Base-by-base conservation (phyloP, 2,888 invertebrate species). In the Crioceris asparagi region DNA sequence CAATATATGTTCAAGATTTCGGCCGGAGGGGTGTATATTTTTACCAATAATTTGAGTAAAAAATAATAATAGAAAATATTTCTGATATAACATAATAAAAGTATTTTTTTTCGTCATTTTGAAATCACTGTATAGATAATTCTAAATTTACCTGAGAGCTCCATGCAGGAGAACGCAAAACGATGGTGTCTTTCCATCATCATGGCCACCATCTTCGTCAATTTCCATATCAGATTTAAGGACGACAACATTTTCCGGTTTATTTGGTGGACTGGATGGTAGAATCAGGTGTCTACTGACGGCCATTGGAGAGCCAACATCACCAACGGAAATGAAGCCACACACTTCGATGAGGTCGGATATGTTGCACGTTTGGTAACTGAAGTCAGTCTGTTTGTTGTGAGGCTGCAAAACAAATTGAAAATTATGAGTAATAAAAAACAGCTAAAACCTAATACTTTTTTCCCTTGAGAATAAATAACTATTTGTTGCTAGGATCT, bases 141-240 rank as follows among this genome's bases (percentile, higher is more conserved):
- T n/a, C n/a, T 21, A 21, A 21, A 27, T 15, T 33, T 17, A 15
- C 36, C 41, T 56, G 17, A 59, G 42, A 26, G 91, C 90, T 3
- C 92, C 94, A 59, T 96, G 94, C 2, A 96, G 71, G 10, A 96
- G 65, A 3, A 94, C 93, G 60, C 93, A 93, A 57, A 94, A 87
- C 2, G 90, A 90, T 1, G 94, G 84, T 30, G 74, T 72, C 67
- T 80, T 84, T 36, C 82, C 81, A 36, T 84, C 84, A 53, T 83
- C 84, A 1, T 71, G 66, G 29, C 73, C 73, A 41, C 71, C 71
- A 38, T 74, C 74, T 15, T 70, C 71, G 1, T 67, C 45, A 16
- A 49, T 37, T 29, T 67, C 62, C 11, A 45, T 36, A 5, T 51
- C 50, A 5, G 36, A 46, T 35, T 41, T 43, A n/a, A n/a, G n/a